Evolutionary conservation across 2,888 invertebrate species (phyloP).

Genomic region (Drosophila pseudotalamancana): DNA sequence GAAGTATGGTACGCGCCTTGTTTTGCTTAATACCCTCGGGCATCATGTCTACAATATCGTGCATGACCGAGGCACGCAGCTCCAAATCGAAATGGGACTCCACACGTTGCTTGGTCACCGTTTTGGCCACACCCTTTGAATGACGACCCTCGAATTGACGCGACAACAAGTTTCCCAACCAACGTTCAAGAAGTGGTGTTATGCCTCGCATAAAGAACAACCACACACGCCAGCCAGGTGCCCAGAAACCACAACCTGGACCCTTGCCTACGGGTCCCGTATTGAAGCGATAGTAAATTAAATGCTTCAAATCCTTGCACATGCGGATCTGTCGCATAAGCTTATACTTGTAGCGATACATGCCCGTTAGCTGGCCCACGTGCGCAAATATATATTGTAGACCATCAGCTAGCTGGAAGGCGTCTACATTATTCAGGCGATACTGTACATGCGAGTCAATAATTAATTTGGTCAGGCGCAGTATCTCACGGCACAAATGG

Average conservation of each 20-base stretch:
- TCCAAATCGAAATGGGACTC: slow-evolving; percentile 99
- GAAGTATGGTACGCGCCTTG: slow-evolving; percentile 99
- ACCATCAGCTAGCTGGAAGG: slow-evolving; percentile 99
- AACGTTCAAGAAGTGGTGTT: slow-evolving; percentile 98
- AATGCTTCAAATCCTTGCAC: slow-evolving; percentile 99
- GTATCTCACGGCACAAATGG: slow-evolving; percentile 99
- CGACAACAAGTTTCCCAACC: slow-evolving; percentile 99
- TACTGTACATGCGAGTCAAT: slow-evolving; percentile 99
- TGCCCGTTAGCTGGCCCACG: slow-evolving; percentile 99
- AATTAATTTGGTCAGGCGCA: slow-evolving; percentile 98
- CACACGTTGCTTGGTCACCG: slow-evolving; percentile 99
- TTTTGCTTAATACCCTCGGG: slow-evolving; percentile 99
- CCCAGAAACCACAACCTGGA: slow-evolving; percentile 99
- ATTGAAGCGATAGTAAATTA: slow-evolving; percentile 99
- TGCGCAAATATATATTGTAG: slow-evolving; percentile 99
- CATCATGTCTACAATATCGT: slow-evolving; percentile 99
- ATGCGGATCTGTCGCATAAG: slow-evolving; percentile 99
- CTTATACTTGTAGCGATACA: slow-evolving; percentile 99
- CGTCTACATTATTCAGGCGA: slow-evolving; percentile 99
- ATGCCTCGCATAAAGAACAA: slow-evolving; percentile 99
- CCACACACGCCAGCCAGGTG: slow-evolving; percentile 99
- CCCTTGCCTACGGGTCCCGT: slow-evolving; percentile 99
- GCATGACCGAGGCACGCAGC: slow-evolving; percentile 97
- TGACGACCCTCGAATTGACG: slow-evolving; percentile 99
- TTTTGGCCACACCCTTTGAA: slow-evolving; percentile 99